A percentile compares a stretch with the other conserved stretches of the same genome.
phyloP scores from a whole-genome alignment of 2,113 vertebrate genomes.

The Setophaga coronata region DNA sequence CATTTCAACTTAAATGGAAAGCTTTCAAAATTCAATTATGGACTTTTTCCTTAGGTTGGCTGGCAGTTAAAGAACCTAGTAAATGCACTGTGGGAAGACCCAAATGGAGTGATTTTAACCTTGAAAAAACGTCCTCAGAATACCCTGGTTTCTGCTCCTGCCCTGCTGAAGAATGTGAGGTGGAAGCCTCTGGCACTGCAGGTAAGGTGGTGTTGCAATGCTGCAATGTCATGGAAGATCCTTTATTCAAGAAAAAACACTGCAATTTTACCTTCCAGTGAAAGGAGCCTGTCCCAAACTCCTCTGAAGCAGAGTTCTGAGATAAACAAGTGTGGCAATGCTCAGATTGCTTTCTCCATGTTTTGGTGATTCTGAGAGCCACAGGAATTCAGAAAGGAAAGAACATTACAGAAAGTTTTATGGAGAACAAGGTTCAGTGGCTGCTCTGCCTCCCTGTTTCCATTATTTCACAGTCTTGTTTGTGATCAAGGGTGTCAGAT shows the following conservation, averaged over 20 bases:
- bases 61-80: conserved; percentile 92
- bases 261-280: neutral
- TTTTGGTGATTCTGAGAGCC: neutral
- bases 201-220: conserved; percentile 67
- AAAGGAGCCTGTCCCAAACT: neutral
- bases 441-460: neutral
- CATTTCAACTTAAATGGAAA: neutral
- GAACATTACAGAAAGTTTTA: neutral
- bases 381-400: neutral
- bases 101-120: conserved; percentile 87
- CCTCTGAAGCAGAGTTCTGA: neutral
- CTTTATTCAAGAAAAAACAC: neutral
- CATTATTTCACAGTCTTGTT: neutral
- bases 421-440: neutral
- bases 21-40: conserved; percentile 26
- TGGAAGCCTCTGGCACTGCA: conserved; percentile 89
- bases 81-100: conserved; percentile 88
- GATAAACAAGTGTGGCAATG: neutral
- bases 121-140: conserved; percentile 90
- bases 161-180: conserved; percentile 87
- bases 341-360: neutral
- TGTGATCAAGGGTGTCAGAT: neutral
- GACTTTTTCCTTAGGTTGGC: conserved; percentile 79
- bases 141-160: conserved; percentile 86
- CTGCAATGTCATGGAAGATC: neutral